These are phyloP conservation scores for Alexandromys fortis DNA, from an alignment of 2,113 vertebrate species.

Conservation along the genomic window DNA sequence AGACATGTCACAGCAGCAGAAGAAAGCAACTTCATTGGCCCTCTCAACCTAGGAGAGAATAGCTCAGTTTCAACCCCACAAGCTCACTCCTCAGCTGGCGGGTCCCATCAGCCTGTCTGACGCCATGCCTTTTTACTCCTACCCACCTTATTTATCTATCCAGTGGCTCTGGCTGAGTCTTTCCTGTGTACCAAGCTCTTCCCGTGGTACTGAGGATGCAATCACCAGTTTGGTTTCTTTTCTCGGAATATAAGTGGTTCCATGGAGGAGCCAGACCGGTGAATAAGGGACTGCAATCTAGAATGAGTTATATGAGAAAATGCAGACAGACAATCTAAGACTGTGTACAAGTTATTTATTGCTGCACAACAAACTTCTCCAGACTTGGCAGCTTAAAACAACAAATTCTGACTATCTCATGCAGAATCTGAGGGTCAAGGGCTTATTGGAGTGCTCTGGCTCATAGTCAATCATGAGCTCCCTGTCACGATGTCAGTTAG, in stretches of 20 bases:
- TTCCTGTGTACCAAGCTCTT: not conserved
- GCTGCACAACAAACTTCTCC: conserved; percentile 5
- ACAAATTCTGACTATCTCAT: not conserved
- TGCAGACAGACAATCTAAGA: not conserved
- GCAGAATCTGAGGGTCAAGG: not conserved
- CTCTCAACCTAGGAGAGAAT: conserved; percentile 2
- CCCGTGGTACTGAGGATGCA: not conserved
- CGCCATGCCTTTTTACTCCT: not conserved
- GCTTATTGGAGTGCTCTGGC: not conserved
- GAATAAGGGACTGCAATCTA: not conserved
- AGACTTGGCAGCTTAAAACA: conserved; percentile 36
- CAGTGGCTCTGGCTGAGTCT: not conserved
- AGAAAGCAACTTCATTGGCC: not conserved
- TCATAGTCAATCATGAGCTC: not conserved
- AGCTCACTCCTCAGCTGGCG: not conserved
- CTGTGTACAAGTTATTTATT: conserved; percentile 23
- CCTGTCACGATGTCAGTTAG: not conserved
- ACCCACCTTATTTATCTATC: not conserved
- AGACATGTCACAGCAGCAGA: not conserved
- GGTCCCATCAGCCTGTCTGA: not conserved
- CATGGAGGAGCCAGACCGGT: not conserved
- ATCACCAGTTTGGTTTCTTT: not conserved
- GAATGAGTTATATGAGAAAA: conserved; percentile 1
- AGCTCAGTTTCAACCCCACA: not conserved
- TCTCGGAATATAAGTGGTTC: not conserved